A percentile compares a stretch with the other conserved stretches of the same genome.
These are phyloP conservation scores for Buphagus erythrorhynchus DNA, from an alignment of 2,797 vertebrate species.

Conservation along the genomic window DNA sequence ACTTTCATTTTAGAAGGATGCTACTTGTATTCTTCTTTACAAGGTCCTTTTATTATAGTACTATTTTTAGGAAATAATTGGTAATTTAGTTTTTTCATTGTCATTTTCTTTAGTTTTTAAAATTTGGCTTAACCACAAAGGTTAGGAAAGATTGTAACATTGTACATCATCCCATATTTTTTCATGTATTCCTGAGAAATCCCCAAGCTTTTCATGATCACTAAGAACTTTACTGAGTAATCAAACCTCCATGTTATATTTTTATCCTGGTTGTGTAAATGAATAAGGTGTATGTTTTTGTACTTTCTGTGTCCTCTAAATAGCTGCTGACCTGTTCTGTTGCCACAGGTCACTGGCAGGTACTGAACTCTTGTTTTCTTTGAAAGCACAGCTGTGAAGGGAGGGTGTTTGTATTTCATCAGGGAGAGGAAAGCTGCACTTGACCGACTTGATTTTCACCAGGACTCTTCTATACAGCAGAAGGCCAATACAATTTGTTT, in stretches of 20 bases:
- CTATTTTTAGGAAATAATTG: not conserved
- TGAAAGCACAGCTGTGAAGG: not conserved
- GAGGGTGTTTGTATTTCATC: not conserved
- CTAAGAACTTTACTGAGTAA: not conserved
- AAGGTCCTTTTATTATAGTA: not conserved
- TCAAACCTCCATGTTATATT: not conserved
- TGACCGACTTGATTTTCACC: not conserved
- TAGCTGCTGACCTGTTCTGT: not conserved
- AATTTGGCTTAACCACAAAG: not conserved
- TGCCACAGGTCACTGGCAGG: not conserved
- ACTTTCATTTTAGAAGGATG: not conserved
- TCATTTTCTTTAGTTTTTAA: not conserved
- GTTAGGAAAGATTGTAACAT: not conserved
- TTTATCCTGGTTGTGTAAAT: not conserved
- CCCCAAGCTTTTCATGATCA: fast-evolving
- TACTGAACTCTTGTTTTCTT: not conserved
- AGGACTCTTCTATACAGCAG: not conserved
- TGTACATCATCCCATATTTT: not conserved
- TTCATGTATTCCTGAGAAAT: not conserved
- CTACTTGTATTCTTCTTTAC: not conserved
- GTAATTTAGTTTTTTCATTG: not conserved
- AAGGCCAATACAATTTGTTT: not conserved
- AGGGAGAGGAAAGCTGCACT: not conserved
- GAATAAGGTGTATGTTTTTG: not conserved
- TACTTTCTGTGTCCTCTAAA: not conserved